Evolutionary conservation across 2,113 vertebrate species (phyloP), one percentile per base, ranked within the genome.

Genomic region (Pedionomus torquatus): DNA sequence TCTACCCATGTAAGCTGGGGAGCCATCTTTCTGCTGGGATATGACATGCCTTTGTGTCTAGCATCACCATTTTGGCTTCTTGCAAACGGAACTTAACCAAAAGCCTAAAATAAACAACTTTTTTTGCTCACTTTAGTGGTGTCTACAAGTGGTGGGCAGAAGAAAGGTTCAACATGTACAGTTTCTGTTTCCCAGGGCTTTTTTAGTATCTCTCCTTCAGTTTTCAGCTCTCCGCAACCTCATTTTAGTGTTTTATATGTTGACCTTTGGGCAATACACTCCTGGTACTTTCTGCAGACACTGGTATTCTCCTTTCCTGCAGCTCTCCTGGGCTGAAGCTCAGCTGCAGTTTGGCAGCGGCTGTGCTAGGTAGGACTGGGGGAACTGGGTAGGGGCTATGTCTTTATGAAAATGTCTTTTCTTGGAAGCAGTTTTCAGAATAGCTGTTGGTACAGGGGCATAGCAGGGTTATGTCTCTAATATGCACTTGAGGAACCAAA

Each of bases 21-120:
- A 91, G 37, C 92, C 81, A 84, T 79, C 49, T 76, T 94, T 91
- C 92, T 96, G 49, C 77, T 84, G 61, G 46, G 65, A 61, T 79
- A 39, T 63, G 77, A 48, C 64, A 66, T 90, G 83, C 83, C 30
- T 96, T 92, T 91, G 61, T 24, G 66, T 85, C 81, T 93, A 72
- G 41, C 54, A 52, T 92, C 83, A 54, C 57, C 46, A 4, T 87
- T 96, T 96, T 89, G 44, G 64, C 89, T 93, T 81, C 77, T 85
- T 91, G 57, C 55, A 69, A 95, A 49, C 0, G 1, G 83, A 95
- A 89, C 54, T 75, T 80, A 39, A 96, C 77, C 57, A 87, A 84
- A 93, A 95, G 44, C 63, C 33, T 80, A 54, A 91, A 77, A 90
- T 66, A 77, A 95, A 49, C 16, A 80, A 48, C 14, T 76, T 64